Evolutionary conservation across 1,140 invertebrate species (phyloP).

Genomic region (Achroia grisella): DNA sequence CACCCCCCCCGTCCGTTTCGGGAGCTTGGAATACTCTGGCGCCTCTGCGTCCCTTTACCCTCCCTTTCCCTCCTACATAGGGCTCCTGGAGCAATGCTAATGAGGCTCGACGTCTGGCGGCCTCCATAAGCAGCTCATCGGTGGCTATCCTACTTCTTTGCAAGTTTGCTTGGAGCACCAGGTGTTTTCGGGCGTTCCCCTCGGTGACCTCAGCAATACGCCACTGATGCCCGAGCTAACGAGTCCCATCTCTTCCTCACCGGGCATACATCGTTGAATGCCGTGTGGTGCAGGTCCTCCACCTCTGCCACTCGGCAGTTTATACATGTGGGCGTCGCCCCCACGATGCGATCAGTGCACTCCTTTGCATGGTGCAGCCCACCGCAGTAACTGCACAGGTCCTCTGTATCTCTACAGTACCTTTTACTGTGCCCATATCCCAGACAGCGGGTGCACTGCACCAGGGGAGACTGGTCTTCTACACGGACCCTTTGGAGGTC

Average conservation of each 20-base stretch:
- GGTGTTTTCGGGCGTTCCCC: background rate
- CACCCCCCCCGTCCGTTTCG: background rate
- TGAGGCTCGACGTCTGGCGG: background rate
- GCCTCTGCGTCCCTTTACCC: background rate
- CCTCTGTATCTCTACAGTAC: slow-evolving; percentile 2
- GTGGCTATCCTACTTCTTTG: slow-evolving; percentile 2
- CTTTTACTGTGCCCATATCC: slow-evolving; percentile 14
- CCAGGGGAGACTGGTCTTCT: too few relatives aligned
- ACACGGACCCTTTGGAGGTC: too few relatives aligned
- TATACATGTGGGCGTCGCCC: background rate
- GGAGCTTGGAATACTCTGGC: slow-evolving; percentile 10
- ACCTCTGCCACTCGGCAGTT: background rate
- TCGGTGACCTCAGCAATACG: background rate
- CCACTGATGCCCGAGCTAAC: too few relatives aligned
- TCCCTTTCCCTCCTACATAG: too few relatives aligned
- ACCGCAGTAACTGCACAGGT: slow-evolving; percentile 11
- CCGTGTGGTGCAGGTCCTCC: background rate
- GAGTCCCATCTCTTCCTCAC: too few relatives aligned
- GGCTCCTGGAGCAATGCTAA: background rate
- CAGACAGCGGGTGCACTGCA: too few relatives aligned
- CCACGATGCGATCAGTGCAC: background rate
- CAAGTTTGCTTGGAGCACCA: background rate
- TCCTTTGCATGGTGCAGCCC: slow-evolving; percentile 3
- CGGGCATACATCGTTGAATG: background rate
- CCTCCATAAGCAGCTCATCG: slow-evolving; percentile 1